phyloP scores from a whole-genome alignment of 2,888 invertebrate species.

The Eupithecia exiguata region DNA sequence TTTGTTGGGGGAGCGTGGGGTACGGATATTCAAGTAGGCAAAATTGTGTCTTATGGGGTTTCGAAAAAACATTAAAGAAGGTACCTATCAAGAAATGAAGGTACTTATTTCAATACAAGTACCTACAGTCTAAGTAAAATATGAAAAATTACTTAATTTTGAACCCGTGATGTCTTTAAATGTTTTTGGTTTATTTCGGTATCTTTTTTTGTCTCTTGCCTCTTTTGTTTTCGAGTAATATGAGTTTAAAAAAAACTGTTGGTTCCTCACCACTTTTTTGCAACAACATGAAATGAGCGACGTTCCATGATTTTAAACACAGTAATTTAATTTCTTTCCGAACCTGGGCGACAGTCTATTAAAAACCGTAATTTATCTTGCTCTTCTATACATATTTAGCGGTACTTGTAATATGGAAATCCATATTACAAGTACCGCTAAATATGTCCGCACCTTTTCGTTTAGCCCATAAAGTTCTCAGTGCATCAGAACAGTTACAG shows the following conservation, averaged over 20 bases:
- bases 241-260: no score
- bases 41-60: neutral
- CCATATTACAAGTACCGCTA: neutral
- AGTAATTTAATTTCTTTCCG: no score
- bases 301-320: no score
- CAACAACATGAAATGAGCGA: no score
- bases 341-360: neutral
- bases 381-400: neutral
- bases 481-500: neutral
- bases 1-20: constrained; percentile 24
- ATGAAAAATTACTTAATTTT: neutral
- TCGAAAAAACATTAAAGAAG: neutral
- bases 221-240: neutral
- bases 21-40: constrained; percentile 12
- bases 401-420: no score
- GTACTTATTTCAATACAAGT: neutral
- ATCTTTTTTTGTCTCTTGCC: neutral
- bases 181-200: neutral
- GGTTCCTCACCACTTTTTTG: no score
- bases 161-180: neutral
- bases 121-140: no score
- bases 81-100: neutral
- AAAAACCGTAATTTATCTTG: neutral
- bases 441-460: neutral
- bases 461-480: neutral